Conservation (phyloP, 2,113 vertebrate species). For the Corythaixoides concolor region DNA sequence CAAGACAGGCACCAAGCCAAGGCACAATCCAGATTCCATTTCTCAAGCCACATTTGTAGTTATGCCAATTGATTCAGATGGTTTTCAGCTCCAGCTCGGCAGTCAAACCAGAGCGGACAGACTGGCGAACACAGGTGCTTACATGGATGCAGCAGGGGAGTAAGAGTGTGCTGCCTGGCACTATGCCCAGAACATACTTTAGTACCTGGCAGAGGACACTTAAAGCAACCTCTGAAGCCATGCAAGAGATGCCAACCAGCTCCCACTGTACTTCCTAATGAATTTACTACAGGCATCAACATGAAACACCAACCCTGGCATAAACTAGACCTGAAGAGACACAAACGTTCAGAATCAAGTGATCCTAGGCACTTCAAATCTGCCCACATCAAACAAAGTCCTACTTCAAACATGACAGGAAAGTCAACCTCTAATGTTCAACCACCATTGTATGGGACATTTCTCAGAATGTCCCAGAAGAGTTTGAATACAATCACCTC, state of each 20-base stretch:
- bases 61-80: not conserved
- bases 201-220: not conserved
- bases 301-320: not conserved
- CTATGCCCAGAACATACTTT: not conserved
- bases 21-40: not conserved
- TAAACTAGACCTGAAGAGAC: not conserved
- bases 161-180: not conserved
- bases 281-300: not conserved
- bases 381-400: not conserved
- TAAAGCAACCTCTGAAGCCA: not conserved
- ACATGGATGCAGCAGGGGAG: not conserved
- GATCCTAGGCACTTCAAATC: not conserved
- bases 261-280: not conserved
- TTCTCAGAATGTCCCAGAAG: not conserved
- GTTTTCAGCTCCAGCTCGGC: not conserved
- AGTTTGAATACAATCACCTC: not conserved
- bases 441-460: too few species aligned
- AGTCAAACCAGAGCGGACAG: not conserved
- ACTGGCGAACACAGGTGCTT: not conserved
- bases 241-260: not conserved
- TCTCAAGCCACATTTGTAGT: not conserved
- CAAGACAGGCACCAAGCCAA: not conserved
- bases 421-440: not conserved
- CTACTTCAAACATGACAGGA: not conserved
- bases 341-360: not conserved